These are phyloP conservation scores for Mongoloraphidia duomilia DNA, from an alignment of 2,888 invertebrate genomes.

Conservation along the genomic window DNA sequence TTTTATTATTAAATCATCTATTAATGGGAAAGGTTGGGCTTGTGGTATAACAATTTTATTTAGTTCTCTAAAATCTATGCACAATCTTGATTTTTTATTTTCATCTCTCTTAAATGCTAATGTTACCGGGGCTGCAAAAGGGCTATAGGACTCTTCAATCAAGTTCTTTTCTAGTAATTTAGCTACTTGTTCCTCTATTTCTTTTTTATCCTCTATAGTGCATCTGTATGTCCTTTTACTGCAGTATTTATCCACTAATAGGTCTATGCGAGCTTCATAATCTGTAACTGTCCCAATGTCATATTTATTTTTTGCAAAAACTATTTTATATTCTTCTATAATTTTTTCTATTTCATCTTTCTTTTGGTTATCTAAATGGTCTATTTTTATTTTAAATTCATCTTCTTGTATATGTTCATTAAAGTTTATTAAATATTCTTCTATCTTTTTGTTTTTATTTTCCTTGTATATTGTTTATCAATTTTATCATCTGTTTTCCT, in stretches of 20 bases:
- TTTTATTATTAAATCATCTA: slow-evolving; percentile 21
- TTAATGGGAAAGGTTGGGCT: slow-evolving; percentile 21
- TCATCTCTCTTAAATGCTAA: slow-evolving; percentile 18
- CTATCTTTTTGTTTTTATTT: slow-evolving; percentile 7
- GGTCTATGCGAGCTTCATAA: slow-evolving; percentile 11
- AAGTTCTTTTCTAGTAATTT: slow-evolving; percentile 14
- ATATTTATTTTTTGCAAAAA: slow-evolving; percentile 15
- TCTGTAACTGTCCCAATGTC: slow-evolving; percentile 12
- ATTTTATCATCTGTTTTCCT: background rate
- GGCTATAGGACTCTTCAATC: background rate
- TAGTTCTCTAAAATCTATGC: too few relatives aligned
- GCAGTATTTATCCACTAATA: background rate
- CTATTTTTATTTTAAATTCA: background rate
- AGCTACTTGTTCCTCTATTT: background rate
- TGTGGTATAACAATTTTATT: slow-evolving; percentile 21
- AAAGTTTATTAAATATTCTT: background rate
- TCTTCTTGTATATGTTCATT: background rate
- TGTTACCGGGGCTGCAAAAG: slow-evolving; percentile 17
- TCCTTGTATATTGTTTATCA: slow-evolving; percentile 3
- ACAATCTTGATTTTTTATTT: slow-evolving; percentile 17
- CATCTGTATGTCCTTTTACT: slow-evolving; percentile 1
- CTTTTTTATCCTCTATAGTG: background rate
- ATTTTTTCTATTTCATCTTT: slow-evolving; percentile 9
- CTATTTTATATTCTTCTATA: slow-evolving; percentile 11
- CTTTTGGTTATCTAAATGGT: background rate